These are phyloP conservation scores for Halesus radiatus DNA, from an alignment of 1,140 invertebrate species.

Conservation along the genomic window DNA sequence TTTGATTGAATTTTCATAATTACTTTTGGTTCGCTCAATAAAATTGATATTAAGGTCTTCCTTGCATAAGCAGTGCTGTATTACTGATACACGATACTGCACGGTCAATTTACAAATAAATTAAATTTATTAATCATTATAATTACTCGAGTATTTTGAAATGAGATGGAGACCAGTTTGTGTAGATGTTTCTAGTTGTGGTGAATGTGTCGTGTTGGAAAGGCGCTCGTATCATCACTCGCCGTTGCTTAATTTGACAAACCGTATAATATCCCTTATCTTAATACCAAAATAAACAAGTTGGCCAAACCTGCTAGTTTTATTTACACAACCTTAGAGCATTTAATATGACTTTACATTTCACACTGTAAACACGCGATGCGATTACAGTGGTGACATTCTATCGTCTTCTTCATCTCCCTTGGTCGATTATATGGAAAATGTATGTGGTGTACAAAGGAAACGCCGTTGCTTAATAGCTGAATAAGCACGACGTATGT, in stretches of 20 bases:
- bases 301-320: conserved; percentile 1
- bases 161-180: too few relatives aligned
- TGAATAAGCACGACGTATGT: too few relatives aligned
- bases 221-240: neutral
- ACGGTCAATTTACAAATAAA: too few relatives aligned
- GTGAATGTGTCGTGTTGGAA: neutral
- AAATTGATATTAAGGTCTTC: neutral
- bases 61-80: neutral
- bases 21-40: neutral
- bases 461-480: too few relatives aligned
- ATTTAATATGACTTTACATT: neutral
- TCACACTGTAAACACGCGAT: neutral
- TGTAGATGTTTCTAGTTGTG: neutral
- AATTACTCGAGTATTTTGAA: too few relatives aligned
- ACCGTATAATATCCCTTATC: neutral
- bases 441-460: too few relatives aligned
- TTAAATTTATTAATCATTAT: too few relatives aligned
- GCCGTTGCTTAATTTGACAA: neutral
- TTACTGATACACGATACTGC: neutral
- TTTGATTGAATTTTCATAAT: neutral
- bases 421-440: too few relatives aligned
- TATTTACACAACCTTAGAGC: neutral
- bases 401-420: too few relatives aligned
- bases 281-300: neutral
- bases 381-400: neutral